Base-by-base conservation (phyloP, 2,113 vertebrate species). In the Salvelinus alpinus region DNA sequence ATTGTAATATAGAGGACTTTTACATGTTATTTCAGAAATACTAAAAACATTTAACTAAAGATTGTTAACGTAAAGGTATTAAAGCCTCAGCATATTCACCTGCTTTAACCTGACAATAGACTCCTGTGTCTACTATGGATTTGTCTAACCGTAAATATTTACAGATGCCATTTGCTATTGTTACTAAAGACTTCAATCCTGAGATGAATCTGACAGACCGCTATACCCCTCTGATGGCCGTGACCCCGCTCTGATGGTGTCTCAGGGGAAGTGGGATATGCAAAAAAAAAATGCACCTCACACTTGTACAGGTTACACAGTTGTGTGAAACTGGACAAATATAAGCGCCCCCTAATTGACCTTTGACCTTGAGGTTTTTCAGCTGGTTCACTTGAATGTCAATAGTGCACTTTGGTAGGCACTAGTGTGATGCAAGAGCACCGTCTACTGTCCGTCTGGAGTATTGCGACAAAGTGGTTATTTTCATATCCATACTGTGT, bases 391-490 rank as follows among this genome's bases (percentile, higher is more conserved):
- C 54, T 62, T 62, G 5, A 62, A 62, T 22, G n/a, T 11, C n/a
- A 62, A 22, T 16, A 11, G 8, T 44, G 38, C 38, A 44, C 38
- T 44, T 9, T 11, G 38, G 8, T 44, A 64, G 62, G 22, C 22
- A 24, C 12, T 62, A 57, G 67, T 57, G 70, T 71, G 44, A 59
- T 71, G 22, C 29, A 68, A 85, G 78, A 80, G 83, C 85, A 82
- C 88, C 80, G 38, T 82, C 85, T 85, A 79, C 80, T 85, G 88
- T 71, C 60, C 8, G 72, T 38, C 67, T 16, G 77, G 72, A 74
- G 7, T 74, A 78, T 64, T 11, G 70, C 83, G 79, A 20, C 3
- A 20, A 38, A 31, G 48, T 51, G 14, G 14, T 51, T 51, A 38
- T 38, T 38, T 38, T 38, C 7, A 38, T 38, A 9, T 38, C 34